Conservation (phyloP, 2,888 invertebrate species). For the Ectemnius lituratus region DNA sequence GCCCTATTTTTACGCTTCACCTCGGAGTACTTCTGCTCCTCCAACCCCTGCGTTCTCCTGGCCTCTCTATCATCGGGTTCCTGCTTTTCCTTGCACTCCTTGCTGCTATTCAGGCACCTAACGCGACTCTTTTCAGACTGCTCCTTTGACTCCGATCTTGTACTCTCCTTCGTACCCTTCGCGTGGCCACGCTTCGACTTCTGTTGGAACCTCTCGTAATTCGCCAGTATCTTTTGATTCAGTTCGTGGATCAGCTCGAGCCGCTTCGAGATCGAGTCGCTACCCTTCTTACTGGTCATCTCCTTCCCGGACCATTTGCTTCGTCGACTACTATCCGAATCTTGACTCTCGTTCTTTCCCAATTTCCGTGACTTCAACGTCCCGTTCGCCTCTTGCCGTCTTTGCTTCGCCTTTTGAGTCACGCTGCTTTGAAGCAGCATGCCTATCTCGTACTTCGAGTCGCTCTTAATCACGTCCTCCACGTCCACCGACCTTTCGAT, state of each 20-base stretch:
- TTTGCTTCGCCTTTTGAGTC: slow-evolving; percentile 53
- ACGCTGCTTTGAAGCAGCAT: slow-evolving; percentile 41
- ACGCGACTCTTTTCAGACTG: slow-evolving; percentile 1
- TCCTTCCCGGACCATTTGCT: slow-evolving; percentile 64
- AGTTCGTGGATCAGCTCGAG: slow-evolving; percentile 73
- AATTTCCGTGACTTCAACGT: slow-evolving; percentile 27
- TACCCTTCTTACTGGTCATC: slow-evolving; percentile 67
- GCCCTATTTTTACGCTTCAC: slow-evolving; percentile 51
- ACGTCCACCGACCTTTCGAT: slow-evolving; percentile 27
- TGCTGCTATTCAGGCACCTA: too few species aligned
- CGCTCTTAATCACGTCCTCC: slow-evolving; percentile 65
- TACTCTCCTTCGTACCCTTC: slow-evolving; percentile 38
- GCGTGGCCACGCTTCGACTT: slow-evolving; percentile 63
- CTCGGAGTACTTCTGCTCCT: slow-evolving; percentile 58
- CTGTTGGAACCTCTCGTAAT: slow-evolving; percentile 71
- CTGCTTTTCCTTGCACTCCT: too few species aligned
- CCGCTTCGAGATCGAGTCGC: slow-evolving; percentile 73
- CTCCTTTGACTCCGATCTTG: slow-evolving; percentile 21
- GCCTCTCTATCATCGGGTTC: slow-evolving; percentile 35
- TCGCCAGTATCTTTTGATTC: slow-evolving; percentile 73
- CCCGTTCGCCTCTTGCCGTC: slow-evolving; percentile 27
- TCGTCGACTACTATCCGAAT: slow-evolving; percentile 28
- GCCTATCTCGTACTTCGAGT: slow-evolving; percentile 68
- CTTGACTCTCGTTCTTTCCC: slow-evolving; percentile 21
- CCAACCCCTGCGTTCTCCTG: slow-evolving; percentile 55